Base-by-base conservation (phyloP, 64 coral and sea anemone genomes). In the Montipora capricornis region DNA sequence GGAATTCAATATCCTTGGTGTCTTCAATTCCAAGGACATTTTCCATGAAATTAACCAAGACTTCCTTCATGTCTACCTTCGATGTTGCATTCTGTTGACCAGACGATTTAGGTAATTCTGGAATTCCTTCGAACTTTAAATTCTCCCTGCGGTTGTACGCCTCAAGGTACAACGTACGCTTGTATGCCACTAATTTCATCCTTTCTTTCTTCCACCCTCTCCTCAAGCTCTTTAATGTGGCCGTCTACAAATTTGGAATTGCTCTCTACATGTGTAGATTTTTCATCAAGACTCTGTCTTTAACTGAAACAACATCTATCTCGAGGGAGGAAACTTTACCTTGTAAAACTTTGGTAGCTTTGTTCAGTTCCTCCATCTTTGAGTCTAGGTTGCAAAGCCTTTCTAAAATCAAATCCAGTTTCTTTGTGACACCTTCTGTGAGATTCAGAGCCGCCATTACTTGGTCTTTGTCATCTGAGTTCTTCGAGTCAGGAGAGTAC, bases 51-150 rank as follows among this genome's bases (percentile, higher is more conserved):
- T 73, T 75, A 16, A 49, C 12, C 12, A 88, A n/a, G 11, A 47
- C 70, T 14, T 73, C 50, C 15, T 88, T 55, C 3, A 9, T 49
- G 17, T 53, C 47, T 74, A 75, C 85, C 4, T 75, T 51, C 47
- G 50, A 70, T 15, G 50, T 74, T 74, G 60, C 60, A 15, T 74
- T 74, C 16, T 44, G 5, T 29, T 29, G 14, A 17, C n/a, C 67
- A 3, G 6, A 4, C n/a, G 6, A 26, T 74, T 74, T 0, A 11
- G 71, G 24, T 8, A 74, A 2, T n/a, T 78, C 87, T 24, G 73
- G 74, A 11, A 89, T 79, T 64, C 82, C 82, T 20, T 85, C 12
- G 82, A 85, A 85, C 9, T 64, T 85, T 46, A 85, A 20, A 46
- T 85, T 85, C 52, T 85, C 82, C 2, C 82, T 5, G 24, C 44